Conservation (phyloP, 2,113 vertebrate species). For the Phoxinus phoxinus region DNA sequence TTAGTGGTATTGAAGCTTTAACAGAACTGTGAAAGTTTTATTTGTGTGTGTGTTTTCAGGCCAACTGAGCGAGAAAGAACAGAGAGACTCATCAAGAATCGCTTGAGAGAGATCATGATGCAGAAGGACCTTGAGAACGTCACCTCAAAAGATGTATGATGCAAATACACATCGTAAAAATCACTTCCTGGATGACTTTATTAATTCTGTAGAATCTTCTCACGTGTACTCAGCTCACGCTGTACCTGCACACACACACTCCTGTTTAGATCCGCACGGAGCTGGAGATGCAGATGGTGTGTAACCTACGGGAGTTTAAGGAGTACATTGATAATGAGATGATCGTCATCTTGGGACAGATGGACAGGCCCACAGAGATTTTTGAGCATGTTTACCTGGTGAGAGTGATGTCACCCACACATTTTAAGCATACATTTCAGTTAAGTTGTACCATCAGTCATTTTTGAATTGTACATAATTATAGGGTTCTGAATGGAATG, state of each 20-base stretch:
- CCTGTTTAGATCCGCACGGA: conserved; percentile 89
- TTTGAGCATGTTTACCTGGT: conserved; percentile 98
- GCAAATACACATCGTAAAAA: background rate
- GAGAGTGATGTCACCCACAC: conserved; percentile 59
- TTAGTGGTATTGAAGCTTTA: background rate
- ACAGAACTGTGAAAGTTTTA: background rate
- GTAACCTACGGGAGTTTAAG: conserved; percentile 95
- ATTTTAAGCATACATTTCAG: background rate
- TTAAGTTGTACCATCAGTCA: background rate
- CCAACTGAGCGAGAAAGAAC: conserved; percentile 95
- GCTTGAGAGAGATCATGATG: conserved; percentile 98
- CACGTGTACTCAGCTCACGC: background rate
- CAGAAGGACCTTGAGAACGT: conserved; percentile 98
- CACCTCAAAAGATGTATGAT: conserved; percentile 92
- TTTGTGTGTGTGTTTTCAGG: conserved; percentile 69
- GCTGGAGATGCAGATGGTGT: conserved; percentile 98
- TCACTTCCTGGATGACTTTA: background rate
- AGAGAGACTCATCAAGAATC: conserved; percentile 90
- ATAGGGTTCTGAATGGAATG: conserved; percentile 98
- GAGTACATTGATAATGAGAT: conserved; percentile 99
- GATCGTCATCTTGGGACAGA: conserved; percentile 97
- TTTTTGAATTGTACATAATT: conserved; percentile 56
- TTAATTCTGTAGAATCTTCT: background rate
- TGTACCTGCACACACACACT: background rate
- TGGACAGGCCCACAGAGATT: conserved; percentile 97